These are phyloP conservation scores for Campaea margaritaria DNA, from an alignment of 2,888 invertebrate species.

Conservation along the genomic window DNA sequence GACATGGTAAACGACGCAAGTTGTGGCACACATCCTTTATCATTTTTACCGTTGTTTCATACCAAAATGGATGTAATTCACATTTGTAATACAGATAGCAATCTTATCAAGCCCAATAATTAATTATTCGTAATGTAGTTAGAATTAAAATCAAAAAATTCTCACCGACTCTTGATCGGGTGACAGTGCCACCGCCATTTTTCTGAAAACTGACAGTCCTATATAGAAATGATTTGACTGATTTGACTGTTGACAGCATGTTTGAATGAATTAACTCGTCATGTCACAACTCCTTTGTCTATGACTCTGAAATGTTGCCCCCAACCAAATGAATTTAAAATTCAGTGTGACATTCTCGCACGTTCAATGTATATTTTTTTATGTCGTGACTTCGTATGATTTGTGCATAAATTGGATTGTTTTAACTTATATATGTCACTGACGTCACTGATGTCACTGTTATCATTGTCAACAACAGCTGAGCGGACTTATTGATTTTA, in stretches of 20 bases:
- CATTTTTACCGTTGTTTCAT: not conserved
- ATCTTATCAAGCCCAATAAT: not conserved
- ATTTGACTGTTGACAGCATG: not conserved
- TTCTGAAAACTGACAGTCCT: conserved; percentile 50
- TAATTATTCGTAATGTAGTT: not conserved
- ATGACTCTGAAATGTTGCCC: no score
- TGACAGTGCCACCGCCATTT: conserved; percentile 90
- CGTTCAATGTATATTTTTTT: no score
- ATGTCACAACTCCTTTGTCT: no score
- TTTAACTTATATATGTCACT: no score
- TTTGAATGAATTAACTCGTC: no score
- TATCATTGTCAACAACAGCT: no score
- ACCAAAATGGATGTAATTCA: not conserved
- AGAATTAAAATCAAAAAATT: conserved; percentile 46
- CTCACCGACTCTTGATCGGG: conserved; percentile 92
- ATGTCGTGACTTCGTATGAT: no score
- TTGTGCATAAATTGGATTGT: no score
- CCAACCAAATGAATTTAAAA: no score
- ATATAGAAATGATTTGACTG: conserved; percentile 13
- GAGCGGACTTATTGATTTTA: no score
- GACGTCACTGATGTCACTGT: no score
- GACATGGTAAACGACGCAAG: conserved; percentile 75
- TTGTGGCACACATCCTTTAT: conserved; percentile 39
- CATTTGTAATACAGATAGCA: not conserved
- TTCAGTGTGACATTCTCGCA: no score